A percentile compares a stretch with the other conserved stretches of the same genome.
These are phyloP conservation scores for Fistularia commersonii DNA, from an alignment of 2,797 vertebrate species.

Conservation along the genomic window DNA sequence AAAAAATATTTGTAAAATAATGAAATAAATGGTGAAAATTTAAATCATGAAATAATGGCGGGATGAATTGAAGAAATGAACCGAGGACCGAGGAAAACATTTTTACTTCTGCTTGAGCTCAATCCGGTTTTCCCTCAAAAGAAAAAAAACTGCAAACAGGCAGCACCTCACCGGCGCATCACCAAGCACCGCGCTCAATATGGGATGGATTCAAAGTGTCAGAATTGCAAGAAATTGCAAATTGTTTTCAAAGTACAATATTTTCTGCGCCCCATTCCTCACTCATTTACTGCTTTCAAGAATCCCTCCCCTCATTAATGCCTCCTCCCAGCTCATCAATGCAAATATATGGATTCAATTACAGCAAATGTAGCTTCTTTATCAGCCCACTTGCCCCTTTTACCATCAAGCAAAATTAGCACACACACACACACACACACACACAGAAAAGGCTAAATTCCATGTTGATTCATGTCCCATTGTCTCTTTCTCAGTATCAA, in stretches of 20 bases:
- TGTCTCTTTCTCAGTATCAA: not conserved
- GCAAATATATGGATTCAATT: slow-evolving; percentile 43
- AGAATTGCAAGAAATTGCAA: slow-evolving; percentile 1
- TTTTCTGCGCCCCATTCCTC: slow-evolving; percentile 3
- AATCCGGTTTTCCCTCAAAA: slow-evolving; percentile 5
- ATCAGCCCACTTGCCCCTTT: slow-evolving; percentile 11
- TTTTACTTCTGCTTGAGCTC: slow-evolving; percentile 4
- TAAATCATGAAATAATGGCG: slow-evolving; percentile 8
- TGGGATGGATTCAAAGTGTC: not conserved
- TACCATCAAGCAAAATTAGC: slow-evolving; percentile 1
- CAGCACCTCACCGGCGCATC: slow-evolving; percentile 8
- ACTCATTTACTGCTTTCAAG: too few species aligned
- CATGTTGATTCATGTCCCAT: not conserved
- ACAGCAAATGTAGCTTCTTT: slow-evolving; percentile 26
- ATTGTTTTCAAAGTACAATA: slow-evolving; percentile 19
- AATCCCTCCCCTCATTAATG: slow-evolving; percentile 35
- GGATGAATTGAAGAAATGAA: slow-evolving; percentile 7
- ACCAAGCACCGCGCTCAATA: not conserved
- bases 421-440: too few species aligned
- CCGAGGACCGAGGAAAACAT: slow-evolving; percentile 1
- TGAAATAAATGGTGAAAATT: not conserved
- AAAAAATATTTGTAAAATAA: not conserved
- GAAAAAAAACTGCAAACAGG: slow-evolving; percentile 8
- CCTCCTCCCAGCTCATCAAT: slow-evolving; percentile 32
- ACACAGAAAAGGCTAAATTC: not conserved